Percentiles rank a stretch among this genome's conserved stretches.
phyloP scores from a whole-genome alignment of 1,140 invertebrate species.

The Drosophila mauritiana region DNA sequence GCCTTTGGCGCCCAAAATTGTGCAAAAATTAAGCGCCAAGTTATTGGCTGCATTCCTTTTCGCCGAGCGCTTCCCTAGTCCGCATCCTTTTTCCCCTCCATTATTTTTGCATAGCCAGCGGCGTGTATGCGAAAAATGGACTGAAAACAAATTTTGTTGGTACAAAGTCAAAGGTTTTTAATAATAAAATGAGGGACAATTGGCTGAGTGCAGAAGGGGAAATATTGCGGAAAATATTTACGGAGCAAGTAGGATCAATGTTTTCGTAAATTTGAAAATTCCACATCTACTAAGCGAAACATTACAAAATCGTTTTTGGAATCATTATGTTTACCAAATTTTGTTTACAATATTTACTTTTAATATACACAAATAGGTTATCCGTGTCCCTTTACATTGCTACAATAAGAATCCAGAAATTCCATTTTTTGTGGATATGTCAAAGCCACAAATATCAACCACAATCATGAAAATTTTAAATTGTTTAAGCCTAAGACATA shows the following conservation, averaged over 20 bases:
- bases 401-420: too few species aligned
- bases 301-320: background rate
- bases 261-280: background rate
- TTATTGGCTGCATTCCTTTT: constrained; percentile 44
- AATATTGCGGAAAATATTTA: background rate
- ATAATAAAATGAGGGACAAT: constrained; percentile 40
- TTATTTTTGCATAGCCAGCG: constrained; percentile 37
- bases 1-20: constrained; percentile 45
- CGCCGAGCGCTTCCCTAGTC: background rate
- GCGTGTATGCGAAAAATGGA: constrained; percentile 25
- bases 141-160: constrained; percentile 34
- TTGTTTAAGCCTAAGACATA: constrained; percentile 10
- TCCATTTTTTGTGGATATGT: too few species aligned
- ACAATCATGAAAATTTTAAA: background rate
- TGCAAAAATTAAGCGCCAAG: constrained; percentile 52
- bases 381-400: too few species aligned
- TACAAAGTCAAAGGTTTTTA: constrained; percentile 51
- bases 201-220: background rate
- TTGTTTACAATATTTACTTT: background rate
- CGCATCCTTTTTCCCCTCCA: background rate
- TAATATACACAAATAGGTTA: too few species aligned
- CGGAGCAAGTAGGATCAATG: too few species aligned
- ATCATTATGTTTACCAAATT: background rate
- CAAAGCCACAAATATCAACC: background rate
- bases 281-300: background rate